Evolutionary conservation across 2,113 vertebrate genomes (phyloP), one percentile per base, ranked within the genome.

Genomic region (Phrynocephalus versicolor): DNA sequence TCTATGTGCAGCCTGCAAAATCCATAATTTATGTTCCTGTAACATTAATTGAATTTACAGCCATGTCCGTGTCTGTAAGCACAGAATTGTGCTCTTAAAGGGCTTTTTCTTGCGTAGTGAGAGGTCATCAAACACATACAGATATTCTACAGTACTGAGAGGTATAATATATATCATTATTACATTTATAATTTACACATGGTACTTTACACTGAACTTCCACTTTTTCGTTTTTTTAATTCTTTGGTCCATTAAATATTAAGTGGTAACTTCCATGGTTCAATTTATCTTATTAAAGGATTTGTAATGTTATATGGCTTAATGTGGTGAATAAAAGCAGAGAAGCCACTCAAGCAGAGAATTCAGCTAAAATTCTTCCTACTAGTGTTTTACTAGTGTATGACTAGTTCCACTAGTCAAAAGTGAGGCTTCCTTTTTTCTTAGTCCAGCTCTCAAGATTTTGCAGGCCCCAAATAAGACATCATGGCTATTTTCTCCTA

Each of bases 1-100:
- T 87, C 0, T 92, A 55, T 39, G 1, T 57, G 87, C 89, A 93
- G 87, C 69, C 77, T 82, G 83, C 87, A 90, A 83, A 94, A 91
- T 82, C 76, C 81, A 92, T 90, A 92, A 94, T 95, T 94, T 95
- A 95, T 95, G 94, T 64, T 95, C 85, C 87, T 88, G 89, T 85
- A 92, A 87, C 84, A 69, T 89, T 91, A 87, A 45, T 6, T 90
- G 90, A 92, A 94, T 95, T 94, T 96, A 95, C 85, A 89, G 73
- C 88, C 93, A 88, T 94, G 85, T 90, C 92, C 90, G 73, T 91
- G 87, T 89, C 89, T 86, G 91, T 95, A 95, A 94, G 88, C 92
- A 87, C 73, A 90, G 86, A 79, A 14, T 89, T 73, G 9, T 15
- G 10, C 79, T 94, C 83, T 62, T 79, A 78, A 79, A 12, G 21